These are phyloP conservation scores for Lasioglossum villosulum DNA, from an alignment of 2,888 invertebrate genomes.

Conservation along the genomic window DNA sequence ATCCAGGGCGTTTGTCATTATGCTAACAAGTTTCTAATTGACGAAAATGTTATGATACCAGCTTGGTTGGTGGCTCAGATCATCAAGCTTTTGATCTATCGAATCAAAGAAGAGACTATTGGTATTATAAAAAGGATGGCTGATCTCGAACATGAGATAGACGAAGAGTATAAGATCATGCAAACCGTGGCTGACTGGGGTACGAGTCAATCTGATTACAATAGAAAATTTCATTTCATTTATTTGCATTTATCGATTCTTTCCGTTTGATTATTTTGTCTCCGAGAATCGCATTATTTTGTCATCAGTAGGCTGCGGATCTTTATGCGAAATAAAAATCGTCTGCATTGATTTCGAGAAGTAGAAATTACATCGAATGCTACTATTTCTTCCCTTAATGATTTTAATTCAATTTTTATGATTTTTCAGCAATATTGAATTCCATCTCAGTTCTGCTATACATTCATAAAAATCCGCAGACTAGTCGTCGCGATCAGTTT, in stretches of 20 bases:
- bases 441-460: too few relatives aligned
- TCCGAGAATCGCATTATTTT: not conserved
- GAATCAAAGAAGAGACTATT: conserved; percentile 71
- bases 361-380: too few relatives aligned
- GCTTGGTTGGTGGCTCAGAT: conserved; percentile 74
- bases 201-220: conserved; percentile 10
- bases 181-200: conserved; percentile 54
- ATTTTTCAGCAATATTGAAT: too few relatives aligned
- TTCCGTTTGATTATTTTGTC: not conserved
- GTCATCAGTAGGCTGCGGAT: not conserved
- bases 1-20: conserved; percentile 72
- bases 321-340: too few relatives aligned
- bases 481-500: too few relatives aligned
- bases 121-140: conserved; percentile 61
- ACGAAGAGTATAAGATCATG: conserved; percentile 72
- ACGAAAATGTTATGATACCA: conserved; percentile 60
- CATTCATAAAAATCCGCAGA: too few relatives aligned
- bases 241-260: not conserved
- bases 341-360: too few relatives aligned
- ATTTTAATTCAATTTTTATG: too few relatives aligned
- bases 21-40: conserved; percentile 62
- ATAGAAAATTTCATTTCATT: not conserved
- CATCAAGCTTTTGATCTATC: conserved; percentile 78
- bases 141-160: conserved; percentile 66
- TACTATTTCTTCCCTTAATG: too few relatives aligned